These are phyloP conservation scores for Papilio polytes DNA, from an alignment of 1,140 invertebrate species.

Conservation along the genomic window DNA sequence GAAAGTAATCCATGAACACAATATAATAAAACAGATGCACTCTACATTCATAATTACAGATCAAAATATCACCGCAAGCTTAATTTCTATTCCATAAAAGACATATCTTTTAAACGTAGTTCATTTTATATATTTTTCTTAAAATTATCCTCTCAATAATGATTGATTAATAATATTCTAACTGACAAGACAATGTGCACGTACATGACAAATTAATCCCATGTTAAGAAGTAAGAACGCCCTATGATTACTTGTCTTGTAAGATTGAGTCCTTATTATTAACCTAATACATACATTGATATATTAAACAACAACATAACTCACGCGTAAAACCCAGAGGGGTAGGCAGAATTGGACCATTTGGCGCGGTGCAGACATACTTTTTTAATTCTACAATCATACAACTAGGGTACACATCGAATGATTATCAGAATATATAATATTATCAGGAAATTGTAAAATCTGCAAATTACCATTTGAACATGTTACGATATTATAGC, in stretches of 20 bases:
- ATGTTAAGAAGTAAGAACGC: not conserved
- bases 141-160: not conserved
- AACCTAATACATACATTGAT: no score
- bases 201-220: not conserved
- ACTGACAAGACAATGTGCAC: constrained; percentile 15
- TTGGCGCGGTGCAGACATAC: no score
- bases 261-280: no score
- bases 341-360: no score
- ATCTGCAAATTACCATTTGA: no score
- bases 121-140: constrained; percentile 6
- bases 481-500: no score
- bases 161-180: constrained; percentile 11
- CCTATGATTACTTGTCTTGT: not conserved
- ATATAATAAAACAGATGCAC: not conserved
- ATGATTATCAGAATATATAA: no score
- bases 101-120: not conserved
- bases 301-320: no score
- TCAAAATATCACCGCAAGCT: not conserved
- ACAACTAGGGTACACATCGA: no score
- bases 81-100: not conserved
- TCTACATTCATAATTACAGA: not conserved
- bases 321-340: no score
- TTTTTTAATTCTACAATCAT: no score
- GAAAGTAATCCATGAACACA: not conserved
- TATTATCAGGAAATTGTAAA: no score